These are phyloP conservation scores for Vanacampus margaritifer DNA, from an alignment of 2,113 vertebrate genomes.

Conservation along the genomic window DNA sequence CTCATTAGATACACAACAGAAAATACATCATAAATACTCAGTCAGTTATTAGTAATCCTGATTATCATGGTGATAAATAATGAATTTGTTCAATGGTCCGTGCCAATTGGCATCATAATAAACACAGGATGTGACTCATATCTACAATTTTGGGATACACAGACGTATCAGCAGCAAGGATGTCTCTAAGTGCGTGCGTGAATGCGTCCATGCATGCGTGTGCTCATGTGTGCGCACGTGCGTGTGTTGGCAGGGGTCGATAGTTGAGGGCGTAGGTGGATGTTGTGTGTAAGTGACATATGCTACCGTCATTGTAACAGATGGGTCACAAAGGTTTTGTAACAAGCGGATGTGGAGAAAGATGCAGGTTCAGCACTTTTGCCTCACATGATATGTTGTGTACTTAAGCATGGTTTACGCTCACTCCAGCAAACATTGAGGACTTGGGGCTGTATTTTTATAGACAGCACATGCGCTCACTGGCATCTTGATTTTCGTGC, in stretches of 20 bases:
- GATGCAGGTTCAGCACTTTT: conserved; percentile 25
- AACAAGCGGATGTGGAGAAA: conserved; percentile 18
- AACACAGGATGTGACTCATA: conserved; percentile 20
- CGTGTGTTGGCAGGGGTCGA: background rate
- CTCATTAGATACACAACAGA: no score
- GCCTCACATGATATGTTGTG: background rate
- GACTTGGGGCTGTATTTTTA: no score
- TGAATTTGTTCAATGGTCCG: no score
- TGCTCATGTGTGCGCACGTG: background rate
- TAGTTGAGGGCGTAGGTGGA: background rate
- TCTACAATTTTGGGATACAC: background rate
- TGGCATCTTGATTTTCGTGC: no score
- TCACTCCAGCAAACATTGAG: background rate
- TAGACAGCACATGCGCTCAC: background rate
- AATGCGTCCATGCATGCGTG: background rate
- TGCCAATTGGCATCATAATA: background rate
- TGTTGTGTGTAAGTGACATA: conserved; percentile 21
- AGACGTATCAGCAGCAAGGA: background rate
- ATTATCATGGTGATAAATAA: background rate
- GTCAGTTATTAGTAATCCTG: background rate
- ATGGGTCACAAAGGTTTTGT: conserved; percentile 9
- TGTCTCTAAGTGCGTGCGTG: background rate
- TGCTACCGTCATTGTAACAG: conserved; percentile 29
- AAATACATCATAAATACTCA: no score
- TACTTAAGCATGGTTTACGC: background rate